Evolutionary conservation across 2,888 invertebrate species (phyloP).

Genomic region (Tinea trinotella): DNA sequence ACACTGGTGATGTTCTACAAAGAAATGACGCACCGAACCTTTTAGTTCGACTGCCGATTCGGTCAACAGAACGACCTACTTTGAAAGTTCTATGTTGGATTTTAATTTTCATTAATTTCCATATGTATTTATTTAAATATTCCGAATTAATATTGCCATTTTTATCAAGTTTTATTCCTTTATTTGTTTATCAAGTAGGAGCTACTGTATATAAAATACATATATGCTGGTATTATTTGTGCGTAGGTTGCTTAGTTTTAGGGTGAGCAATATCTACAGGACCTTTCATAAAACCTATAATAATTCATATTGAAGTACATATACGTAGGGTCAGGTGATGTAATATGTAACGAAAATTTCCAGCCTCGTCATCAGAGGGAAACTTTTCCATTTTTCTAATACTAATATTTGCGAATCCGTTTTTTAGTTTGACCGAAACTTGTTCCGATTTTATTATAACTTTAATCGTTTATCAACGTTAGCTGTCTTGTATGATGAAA

Average conservation of each 20-base stretch:
- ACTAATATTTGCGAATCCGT: not conserved
- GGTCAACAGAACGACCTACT: too few species aligned
- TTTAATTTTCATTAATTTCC: too few species aligned
- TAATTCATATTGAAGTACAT: not conserved
- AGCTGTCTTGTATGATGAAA: not conserved
- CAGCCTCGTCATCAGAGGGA: not conserved
- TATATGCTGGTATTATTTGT: too few species aligned
- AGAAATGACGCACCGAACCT: too few species aligned
- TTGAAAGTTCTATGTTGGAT: too few species aligned
- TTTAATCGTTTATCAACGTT: constrained; percentile 2
- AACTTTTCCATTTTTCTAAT: constrained; percentile 6
- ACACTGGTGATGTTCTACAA: too few species aligned
- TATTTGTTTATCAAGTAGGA: too few species aligned
- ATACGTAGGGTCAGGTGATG: not conserved
- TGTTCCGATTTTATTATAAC: not conserved
- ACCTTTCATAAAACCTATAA: not conserved
- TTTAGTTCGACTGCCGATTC: too few species aligned
- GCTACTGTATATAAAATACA: too few species aligned
- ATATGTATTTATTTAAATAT: too few species aligned
- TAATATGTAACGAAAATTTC: not conserved
- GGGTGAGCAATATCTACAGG: not conserved
- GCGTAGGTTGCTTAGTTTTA: not conserved
- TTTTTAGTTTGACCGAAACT: not conserved
- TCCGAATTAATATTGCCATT: too few species aligned
- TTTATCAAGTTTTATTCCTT: too few species aligned